phyloP scores from a whole-genome alignment of 2,797 vertebrate species.

The Cryptoprocta ferox region DNA sequence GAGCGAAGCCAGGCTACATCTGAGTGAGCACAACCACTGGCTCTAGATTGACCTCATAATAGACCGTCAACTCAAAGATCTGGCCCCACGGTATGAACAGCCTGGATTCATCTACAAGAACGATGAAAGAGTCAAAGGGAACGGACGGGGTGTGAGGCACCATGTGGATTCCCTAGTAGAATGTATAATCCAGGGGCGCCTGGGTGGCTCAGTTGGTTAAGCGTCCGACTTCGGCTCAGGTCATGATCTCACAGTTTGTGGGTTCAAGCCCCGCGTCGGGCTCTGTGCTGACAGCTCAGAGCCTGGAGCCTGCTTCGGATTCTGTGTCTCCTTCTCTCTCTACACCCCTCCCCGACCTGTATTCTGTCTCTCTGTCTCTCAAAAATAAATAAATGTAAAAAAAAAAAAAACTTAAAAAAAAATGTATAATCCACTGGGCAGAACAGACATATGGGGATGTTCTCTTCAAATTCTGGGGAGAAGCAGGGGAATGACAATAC shows the following conservation, averaged over 20 bases:
- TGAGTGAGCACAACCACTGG: constrained; percentile 7
- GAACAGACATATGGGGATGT: background rate
- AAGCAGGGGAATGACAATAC: background rate
- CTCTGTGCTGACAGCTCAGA: too few species aligned
- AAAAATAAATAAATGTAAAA: too few species aligned
- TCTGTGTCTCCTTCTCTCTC: too few species aligned
- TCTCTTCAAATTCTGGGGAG: background rate
- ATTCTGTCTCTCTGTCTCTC: too few species aligned
- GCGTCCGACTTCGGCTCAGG: too few species aligned
- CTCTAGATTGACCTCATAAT: constrained; percentile 55
- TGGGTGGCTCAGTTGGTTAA: too few species aligned
- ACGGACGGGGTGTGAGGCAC: background rate
- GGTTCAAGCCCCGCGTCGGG: too few species aligned
- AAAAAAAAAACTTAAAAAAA: too few species aligned
- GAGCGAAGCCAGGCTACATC: background rate
- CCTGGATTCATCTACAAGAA: constrained; percentile 28
- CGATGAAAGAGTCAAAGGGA: background rate
- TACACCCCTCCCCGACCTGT: too few species aligned
- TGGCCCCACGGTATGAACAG: background rate
- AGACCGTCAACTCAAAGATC: constrained; percentile 20
- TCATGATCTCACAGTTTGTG: too few species aligned
- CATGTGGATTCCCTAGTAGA: background rate
- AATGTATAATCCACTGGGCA: background rate
- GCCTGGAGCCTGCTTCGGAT: too few species aligned
- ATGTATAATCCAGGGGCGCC: too few species aligned